These are phyloP conservation scores for Cryptomyrus ogoouensis DNA, from an alignment of 2,113 vertebrate species.

Conservation along the genomic window DNA sequence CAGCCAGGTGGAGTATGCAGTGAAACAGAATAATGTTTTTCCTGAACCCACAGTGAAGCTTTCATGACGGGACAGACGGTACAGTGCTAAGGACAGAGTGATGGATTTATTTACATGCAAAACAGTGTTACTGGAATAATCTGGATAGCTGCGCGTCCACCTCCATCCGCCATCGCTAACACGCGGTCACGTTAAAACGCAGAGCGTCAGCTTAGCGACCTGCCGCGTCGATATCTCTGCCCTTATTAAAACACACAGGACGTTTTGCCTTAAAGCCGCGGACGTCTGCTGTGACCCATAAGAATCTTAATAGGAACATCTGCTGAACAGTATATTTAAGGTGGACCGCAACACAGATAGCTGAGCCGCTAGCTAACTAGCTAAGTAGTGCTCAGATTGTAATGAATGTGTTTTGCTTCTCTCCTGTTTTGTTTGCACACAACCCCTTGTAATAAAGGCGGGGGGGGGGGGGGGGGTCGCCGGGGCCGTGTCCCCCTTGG, in stretches of 20 bases:
- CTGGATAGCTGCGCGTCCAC: background rate
- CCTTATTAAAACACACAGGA: background rate
- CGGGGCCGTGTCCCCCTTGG: too few relatives aligned
- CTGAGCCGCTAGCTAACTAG: background rate
- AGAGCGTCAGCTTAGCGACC: background rate
- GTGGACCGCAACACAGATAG: background rate
- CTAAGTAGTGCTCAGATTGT: background rate
- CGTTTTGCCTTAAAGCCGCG: background rate
- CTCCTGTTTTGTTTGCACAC: background rate
- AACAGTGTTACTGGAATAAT: background rate
- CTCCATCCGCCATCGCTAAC: background rate
- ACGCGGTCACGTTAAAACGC: background rate
- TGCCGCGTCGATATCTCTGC: background rate
- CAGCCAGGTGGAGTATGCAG: background rate
- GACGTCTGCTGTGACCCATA: background rate
- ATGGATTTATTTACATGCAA: background rate
- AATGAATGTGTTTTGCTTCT: background rate
- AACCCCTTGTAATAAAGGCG: background rate
- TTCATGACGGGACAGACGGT: background rate
- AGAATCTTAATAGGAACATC: constrained; percentile 2
- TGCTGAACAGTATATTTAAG: background rate
- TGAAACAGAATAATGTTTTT: background rate
- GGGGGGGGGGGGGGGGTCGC: constrained; percentile 19
- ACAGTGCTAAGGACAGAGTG: background rate
- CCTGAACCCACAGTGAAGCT: background rate